Conservation (phyloP, 2,113 vertebrate species). For the Junco hyemalis region DNA sequence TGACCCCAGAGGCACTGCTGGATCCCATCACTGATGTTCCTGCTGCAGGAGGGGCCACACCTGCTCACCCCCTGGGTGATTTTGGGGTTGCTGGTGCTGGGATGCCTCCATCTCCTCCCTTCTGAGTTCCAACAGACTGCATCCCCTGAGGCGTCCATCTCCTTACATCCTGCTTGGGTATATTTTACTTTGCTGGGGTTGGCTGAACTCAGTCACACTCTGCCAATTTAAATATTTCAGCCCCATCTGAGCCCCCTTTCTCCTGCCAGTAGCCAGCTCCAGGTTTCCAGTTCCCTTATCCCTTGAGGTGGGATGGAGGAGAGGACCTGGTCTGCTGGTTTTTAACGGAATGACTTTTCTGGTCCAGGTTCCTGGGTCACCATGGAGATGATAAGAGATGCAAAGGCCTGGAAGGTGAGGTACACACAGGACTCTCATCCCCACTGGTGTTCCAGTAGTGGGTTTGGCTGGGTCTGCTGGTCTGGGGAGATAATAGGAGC, state of each 20-base stretch:
- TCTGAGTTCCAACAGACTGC: background rate
- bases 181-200: background rate
- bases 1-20: background rate
- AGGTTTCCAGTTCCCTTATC: background rate
- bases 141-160: background rate
- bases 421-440: background rate
- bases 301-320: background rate
- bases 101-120: background rate
- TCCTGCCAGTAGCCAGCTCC: background rate
- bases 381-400: background rate
- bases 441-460: background rate
- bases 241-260: background rate
- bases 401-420: background rate
- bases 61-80: background rate
- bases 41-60: background rate
- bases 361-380: background rate
- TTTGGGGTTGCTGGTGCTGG: background rate
- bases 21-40: background rate
- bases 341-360: background rate
- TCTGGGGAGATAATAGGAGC: background rate
- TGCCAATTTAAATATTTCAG: background rate
- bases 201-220: background rate
- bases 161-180: accelerated
- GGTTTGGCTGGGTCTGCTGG: background rate
- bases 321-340: background rate